Conservation (phyloP, 2,797 vertebrate genomes). For the Euthynnus affinis region DNA sequence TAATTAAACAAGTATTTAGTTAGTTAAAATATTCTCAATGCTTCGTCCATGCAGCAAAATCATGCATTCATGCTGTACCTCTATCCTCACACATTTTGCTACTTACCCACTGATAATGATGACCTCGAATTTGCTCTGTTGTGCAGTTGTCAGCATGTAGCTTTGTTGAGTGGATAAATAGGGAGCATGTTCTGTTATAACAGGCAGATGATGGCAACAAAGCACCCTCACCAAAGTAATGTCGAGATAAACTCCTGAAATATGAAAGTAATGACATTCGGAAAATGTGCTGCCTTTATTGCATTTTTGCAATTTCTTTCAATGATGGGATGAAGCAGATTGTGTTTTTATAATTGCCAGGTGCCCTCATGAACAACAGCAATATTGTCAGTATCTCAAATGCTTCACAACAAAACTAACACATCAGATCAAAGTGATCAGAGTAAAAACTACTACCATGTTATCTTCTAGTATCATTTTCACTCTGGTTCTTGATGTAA, state of each 20-base stretch:
- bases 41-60: background rate
- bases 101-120: background rate
- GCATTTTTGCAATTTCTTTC: constrained; percentile 1
- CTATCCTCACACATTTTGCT: background rate
- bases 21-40: background rate
- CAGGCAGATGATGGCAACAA: background rate
- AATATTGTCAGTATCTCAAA: background rate
- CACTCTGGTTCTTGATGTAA: constrained; percentile 12
- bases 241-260: constrained; percentile 5
- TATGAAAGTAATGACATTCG: constrained; percentile 1
- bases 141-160: background rate
- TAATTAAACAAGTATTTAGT: background rate
- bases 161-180: background rate
- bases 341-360: constrained; percentile 24
- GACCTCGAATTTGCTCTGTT: background rate
- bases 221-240: background rate
- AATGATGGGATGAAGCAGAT: constrained; percentile 9
- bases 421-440: constrained; percentile 11
- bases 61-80: background rate
- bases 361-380: constrained; percentile 16
- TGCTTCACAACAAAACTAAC: constrained; percentile 10
- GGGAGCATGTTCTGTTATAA: background rate
- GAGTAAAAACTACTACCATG: background rate
- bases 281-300: background rate
- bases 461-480: background rate